These are phyloP conservation scores for Alosa sapidissima DNA, from an alignment of 2,797 vertebrate species.

Conservation along the genomic window DNA sequence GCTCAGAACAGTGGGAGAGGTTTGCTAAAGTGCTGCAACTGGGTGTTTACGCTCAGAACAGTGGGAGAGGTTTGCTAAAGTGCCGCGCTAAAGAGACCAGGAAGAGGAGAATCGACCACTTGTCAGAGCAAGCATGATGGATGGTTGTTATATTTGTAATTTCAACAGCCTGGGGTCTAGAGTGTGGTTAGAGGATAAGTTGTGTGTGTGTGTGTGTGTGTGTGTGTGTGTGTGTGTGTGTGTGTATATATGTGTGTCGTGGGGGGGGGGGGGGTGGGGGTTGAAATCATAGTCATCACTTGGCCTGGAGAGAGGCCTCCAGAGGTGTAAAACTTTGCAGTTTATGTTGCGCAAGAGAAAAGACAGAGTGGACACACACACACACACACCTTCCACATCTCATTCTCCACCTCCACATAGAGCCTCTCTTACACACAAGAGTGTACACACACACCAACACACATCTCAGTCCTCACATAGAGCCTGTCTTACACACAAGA, in stretches of 20 bases:
- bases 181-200: conserved; percentile 8
- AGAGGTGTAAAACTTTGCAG: background rate
- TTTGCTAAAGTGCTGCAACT: background rate
- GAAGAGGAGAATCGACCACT: background rate
- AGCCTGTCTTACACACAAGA: no score
- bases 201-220: no score
- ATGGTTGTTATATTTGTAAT: conserved; percentile 19
- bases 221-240: no score
- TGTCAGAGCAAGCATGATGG: background rate
- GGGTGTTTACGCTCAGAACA: background rate
- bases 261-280: background rate
- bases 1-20: background rate
- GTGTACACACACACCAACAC: no score
- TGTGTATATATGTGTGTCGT: no score
- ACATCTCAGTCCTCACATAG: background rate
- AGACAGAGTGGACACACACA: no score
- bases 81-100: background rate
- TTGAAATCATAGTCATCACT: background rate
- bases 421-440: no score
- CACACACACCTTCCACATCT: background rate
- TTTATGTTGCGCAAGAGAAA: background rate
- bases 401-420: no score
- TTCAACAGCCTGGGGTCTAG: background rate
- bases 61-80: background rate
- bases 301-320: background rate